phyloP scores from a whole-genome alignment of 2,113 vertebrate genomes.

The Tragelaphus scriptus region DNA sequence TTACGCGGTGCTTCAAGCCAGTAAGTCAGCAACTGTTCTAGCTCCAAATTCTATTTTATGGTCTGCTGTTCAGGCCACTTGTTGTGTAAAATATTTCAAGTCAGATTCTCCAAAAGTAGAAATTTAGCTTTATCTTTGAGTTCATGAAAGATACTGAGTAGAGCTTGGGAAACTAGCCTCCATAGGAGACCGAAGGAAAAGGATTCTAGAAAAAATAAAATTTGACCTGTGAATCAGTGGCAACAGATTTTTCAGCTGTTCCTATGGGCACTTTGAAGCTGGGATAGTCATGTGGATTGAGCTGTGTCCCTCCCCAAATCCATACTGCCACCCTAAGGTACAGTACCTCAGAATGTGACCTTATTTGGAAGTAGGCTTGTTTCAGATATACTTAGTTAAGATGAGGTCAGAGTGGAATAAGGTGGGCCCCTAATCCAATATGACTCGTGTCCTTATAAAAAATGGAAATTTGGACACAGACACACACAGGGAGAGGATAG shows the following conservation, averaged over 20 bases:
- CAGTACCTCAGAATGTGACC: background rate
- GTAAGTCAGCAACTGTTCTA: background rate
- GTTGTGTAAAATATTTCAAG: background rate
- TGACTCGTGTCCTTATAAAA: background rate
- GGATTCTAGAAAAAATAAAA: background rate
- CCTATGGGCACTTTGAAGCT: background rate
- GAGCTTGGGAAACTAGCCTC: background rate
- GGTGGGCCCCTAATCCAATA: background rate
- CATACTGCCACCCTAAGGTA: background rate
- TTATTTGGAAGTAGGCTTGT: background rate
- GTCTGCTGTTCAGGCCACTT: background rate
- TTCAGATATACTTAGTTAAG: background rate
- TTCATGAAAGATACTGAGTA: background rate
- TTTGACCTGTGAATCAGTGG: background rate
- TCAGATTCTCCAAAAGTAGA: background rate
- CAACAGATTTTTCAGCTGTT: background rate
- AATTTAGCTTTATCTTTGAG: background rate
- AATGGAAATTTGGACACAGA: background rate
- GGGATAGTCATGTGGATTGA: background rate
- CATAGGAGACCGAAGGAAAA: background rate
- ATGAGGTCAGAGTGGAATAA: background rate
- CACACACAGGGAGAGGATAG: background rate
- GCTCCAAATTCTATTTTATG: background rate
- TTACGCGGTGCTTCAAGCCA: background rate
- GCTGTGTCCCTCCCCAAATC: background rate